Percentiles rank a stretch among this genome's conserved stretches.
phyloP scores from a whole-genome alignment of 1,140 invertebrate genomes.

The Pseudomyrmex pallidus region DNA sequence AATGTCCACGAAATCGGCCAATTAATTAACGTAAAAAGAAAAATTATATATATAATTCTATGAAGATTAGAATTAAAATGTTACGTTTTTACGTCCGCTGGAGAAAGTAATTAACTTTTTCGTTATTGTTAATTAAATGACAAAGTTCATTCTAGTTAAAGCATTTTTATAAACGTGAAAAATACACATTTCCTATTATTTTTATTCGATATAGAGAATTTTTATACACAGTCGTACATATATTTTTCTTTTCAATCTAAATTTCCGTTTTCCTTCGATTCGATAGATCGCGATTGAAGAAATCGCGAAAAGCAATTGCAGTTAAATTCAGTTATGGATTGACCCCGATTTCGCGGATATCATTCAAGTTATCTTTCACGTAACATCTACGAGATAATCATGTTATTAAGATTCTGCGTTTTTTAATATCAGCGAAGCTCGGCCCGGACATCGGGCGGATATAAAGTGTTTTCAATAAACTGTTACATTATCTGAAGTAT shows the following conservation, averaged over 20 bases:
- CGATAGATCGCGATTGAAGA: neutral
- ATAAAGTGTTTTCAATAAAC: slow-evolving; percentile 85
- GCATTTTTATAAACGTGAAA: neutral
- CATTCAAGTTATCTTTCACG: slow-evolving; percentile 78
- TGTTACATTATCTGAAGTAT: slow-evolving; percentile 83
- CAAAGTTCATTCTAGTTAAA: neutral
- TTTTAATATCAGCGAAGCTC: slow-evolving; percentile 84
- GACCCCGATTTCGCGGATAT: slow-evolving; percentile 77
- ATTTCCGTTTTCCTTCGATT: neutral
- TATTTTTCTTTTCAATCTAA: neutral
- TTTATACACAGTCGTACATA: no score
- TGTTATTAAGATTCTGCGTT: slow-evolving; percentile 84
- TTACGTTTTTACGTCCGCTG: neutral
- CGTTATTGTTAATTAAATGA: no score
- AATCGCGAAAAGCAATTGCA: neutral
- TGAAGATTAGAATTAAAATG: neutral
- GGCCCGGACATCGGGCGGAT: slow-evolving; percentile 77
- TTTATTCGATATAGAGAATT: neutral
- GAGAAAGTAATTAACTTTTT: neutral
- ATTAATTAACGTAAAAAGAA: slow-evolving; percentile 34
- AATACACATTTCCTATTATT: neutral
- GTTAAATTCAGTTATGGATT: slow-evolving; percentile 20
- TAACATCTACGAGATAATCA: slow-evolving; percentile 83
- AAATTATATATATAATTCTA: neutral
- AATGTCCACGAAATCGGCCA: slow-evolving; percentile 68